phyloP scores from a whole-genome alignment of 2,797 vertebrate genomes.

The Nothura maculosa region DNA sequence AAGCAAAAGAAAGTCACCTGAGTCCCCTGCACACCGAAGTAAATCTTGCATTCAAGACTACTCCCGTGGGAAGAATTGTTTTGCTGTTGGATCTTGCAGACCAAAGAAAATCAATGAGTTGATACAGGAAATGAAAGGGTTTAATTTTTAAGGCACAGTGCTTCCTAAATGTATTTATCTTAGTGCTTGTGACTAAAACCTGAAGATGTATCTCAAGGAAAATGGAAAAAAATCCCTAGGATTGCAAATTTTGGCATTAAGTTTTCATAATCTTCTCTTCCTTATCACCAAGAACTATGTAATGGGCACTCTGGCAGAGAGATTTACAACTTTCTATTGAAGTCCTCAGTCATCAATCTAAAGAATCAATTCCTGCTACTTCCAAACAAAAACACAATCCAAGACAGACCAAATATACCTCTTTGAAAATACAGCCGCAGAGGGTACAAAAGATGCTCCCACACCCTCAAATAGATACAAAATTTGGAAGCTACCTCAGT shows the following conservation, averaged over 20 bases:
- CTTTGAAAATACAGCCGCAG: background rate
- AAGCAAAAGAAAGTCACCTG: background rate
- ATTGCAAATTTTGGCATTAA: background rate
- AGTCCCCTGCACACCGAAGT: background rate
- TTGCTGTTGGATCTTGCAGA: background rate
- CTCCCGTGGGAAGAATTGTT: background rate
- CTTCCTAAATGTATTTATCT: background rate
- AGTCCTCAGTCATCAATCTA: background rate
- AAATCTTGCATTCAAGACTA: conserved; percentile 17
- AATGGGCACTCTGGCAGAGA: background rate
- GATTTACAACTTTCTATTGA: conserved; percentile 20
- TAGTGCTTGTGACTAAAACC: background rate
- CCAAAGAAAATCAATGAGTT: conserved; percentile 7
- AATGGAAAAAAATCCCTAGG: conserved; percentile 1
- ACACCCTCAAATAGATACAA: background rate
- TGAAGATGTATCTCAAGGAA: background rate
- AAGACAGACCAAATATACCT: background rate
- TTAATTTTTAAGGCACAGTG: background rate
- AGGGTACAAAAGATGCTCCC: background rate
- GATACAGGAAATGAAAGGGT: background rate
- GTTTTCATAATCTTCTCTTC: background rate
- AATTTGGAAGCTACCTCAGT: conserved; percentile 33
- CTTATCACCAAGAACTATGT: background rate
- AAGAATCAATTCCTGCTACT: conserved; percentile 30
- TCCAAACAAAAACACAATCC: background rate